Percentiles rank a stretch among this genome's conserved stretches.
These are phyloP conservation scores for Noctua fimbriata DNA, from an alignment of 2,888 invertebrate genomes.

Conservation along the genomic window DNA sequence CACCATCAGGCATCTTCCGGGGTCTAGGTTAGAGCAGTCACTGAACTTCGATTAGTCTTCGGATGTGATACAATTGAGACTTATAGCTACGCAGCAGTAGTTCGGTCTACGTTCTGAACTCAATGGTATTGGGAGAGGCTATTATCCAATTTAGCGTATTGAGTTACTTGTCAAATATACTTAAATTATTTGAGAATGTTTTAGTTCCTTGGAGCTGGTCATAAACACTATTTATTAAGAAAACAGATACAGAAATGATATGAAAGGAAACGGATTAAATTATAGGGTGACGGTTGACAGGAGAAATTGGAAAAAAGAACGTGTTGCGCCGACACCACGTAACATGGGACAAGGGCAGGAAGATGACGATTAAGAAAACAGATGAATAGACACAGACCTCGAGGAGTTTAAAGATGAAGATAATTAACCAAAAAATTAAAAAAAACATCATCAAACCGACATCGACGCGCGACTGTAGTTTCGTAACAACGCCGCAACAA, in stretches of 20 bases:
- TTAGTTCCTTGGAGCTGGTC: not conserved
- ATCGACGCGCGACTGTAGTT: not conserved
- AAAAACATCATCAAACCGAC: not conserved
- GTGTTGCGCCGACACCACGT: not conserved
- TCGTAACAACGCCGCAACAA: not conserved
- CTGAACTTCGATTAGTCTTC: not conserved
- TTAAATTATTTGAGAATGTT: not conserved
- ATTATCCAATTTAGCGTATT: constrained; percentile 42
- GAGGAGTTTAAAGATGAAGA: constrained; percentile 3
- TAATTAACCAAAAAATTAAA: not conserved
- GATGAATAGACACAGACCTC: not conserved
- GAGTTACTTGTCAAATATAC: not conserved
- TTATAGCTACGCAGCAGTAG: not conserved
- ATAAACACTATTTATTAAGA: not conserved
- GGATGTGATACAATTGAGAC: not conserved
- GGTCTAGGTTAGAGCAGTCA: not conserved
- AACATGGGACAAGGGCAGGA: not conserved
- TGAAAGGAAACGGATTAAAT: not conserved
- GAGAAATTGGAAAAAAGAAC: not conserved
- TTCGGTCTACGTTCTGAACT: constrained; percentile 1
- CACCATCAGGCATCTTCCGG: not conserved
- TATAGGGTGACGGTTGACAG: not conserved
- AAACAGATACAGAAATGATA: not conserved
- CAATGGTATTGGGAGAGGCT: constrained; percentile 9
- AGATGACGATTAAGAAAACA: not conserved